Conservation (phyloP, 2,797 vertebrate genomes). For the Rhodeus uyekii region DNA sequence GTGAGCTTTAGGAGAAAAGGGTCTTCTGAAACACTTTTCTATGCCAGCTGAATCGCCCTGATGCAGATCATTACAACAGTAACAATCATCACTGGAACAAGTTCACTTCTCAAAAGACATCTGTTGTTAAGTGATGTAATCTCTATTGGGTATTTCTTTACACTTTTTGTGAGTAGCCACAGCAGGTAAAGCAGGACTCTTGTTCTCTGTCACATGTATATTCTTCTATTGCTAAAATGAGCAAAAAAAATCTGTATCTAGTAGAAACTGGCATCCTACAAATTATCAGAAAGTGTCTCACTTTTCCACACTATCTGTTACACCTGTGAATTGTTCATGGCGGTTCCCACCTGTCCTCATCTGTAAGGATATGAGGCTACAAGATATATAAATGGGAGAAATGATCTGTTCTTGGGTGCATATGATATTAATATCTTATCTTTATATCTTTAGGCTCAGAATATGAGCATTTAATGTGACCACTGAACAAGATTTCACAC, state of each 20-base stretch:
- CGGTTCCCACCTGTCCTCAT: too few relatives aligned
- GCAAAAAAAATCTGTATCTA: background rate
- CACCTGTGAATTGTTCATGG: too few relatives aligned
- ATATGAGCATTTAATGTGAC: too few relatives aligned
- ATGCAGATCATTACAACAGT: conserved; percentile 1
- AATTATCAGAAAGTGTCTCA: background rate
- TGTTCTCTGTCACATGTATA: background rate
- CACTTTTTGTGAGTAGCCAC: background rate
- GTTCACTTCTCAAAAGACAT: background rate
- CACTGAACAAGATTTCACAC: too few relatives aligned
- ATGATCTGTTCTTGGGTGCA: background rate
- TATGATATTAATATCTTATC: too few relatives aligned
- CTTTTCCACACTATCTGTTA: background rate
- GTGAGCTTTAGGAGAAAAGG: background rate
- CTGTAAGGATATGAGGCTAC: background rate
- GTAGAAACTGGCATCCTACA: background rate
- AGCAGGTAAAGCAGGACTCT: background rate
- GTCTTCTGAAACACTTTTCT: background rate
- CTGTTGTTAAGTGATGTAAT: background rate
- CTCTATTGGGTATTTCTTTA: background rate
- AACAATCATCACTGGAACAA: background rate
- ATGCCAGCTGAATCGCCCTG: background rate
- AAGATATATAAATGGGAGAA: background rate
- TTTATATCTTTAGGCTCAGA: too few relatives aligned
- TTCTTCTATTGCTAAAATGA: background rate